Percentiles rank a stretch among this genome's conserved stretches.
Conservation (phyloP, 2,888 invertebrate genomes). For the Ceramica pisi region DNA sequence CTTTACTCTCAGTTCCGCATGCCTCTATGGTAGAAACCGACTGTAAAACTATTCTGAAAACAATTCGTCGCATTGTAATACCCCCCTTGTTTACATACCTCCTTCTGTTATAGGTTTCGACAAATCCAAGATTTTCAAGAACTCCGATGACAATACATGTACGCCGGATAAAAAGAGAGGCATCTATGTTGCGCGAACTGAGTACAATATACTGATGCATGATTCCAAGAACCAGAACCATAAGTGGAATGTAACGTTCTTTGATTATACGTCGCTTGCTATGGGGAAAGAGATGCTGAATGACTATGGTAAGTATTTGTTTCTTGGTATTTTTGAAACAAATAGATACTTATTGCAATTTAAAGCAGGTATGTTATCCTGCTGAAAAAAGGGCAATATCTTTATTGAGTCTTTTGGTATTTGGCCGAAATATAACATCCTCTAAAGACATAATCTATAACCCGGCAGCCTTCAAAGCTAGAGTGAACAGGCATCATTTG, state of each 20-base stretch:
- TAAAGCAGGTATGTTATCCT: not conserved
- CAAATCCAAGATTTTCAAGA: slow-evolving; percentile 85
- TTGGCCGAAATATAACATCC: too few relatives aligned
- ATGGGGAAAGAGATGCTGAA: slow-evolving; percentile 94
- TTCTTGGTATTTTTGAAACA: not conserved
- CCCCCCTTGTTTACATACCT: slow-evolving; percentile 17
- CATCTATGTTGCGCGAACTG: slow-evolving; percentile 96
- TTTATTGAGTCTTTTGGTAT: too few relatives aligned
- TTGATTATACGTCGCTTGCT: slow-evolving; percentile 97
- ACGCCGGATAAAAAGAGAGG: slow-evolving; percentile 93
- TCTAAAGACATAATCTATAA: too few relatives aligned
- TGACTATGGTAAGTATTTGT: slow-evolving; percentile 93
- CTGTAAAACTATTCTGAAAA: slow-evolving; percentile 15
- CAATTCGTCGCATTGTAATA: not conserved
- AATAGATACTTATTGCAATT: too few relatives aligned
- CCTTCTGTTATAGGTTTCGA: slow-evolving; percentile 82
- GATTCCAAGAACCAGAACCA: slow-evolving; percentile 93
- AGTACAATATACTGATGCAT: slow-evolving; percentile 98
- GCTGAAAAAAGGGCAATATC: too few relatives aligned
- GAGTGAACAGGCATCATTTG: too few relatives aligned
- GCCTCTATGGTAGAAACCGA: not conserved
- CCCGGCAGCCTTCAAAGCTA: too few relatives aligned
- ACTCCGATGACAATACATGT: slow-evolving; percentile 92
- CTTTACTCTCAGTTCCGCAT: too few relatives aligned
- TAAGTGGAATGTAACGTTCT: slow-evolving; percentile 99